Evolutionary conservation across 2,113 vertebrate species (phyloP), one percentile per base, ranked within the genome.

Genomic region (Bufo gargarizans): DNA sequence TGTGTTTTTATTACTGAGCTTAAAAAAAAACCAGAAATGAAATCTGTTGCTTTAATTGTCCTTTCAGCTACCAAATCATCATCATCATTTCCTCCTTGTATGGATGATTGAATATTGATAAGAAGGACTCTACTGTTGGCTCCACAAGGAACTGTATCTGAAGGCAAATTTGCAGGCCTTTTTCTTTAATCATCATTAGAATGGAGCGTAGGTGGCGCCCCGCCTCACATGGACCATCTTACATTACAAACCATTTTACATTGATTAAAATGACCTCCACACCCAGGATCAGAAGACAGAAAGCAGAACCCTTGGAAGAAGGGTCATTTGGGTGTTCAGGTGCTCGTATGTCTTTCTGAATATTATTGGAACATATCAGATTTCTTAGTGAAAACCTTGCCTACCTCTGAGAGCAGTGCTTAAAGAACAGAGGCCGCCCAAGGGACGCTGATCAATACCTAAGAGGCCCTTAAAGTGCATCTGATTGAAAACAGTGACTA

Each of bases 121-220:
- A 33, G 33, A 33, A 33, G 33, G 33, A 33, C 33, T 33, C 33
- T 33, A 33, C 33, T 33, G 33, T 33, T 33, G 33, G 33, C 33
- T 33, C 33, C 33, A 33, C 33, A 33, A 33, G 33, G 33, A 33
- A 33, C 33, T 33, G 33, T 33, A 33, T 33, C 0, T 33, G 33
- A 33, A 33, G 33, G 33, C 33, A 33, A 33, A 33, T 33, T 33
- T 33, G 16, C 79, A 19, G 19, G 33, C 4, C 55, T 19, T 55
- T 16, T 59, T 33, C 59, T 82, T 82, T 82, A 82, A 82, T 82
- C 80, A 65, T 82, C 45, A 67, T 82, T 83, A 69, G 22, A 20
- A 43, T 20, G 3, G 61, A 20, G 20, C n/a, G 6, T 58, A 16
- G 63, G 47, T 59, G 81, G 47, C 19, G 4, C 59, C 45, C 8